These are phyloP conservation scores for Brachyhypopomus occidentalis DNA, from an alignment of 2,113 vertebrate genomes.

Conservation along the genomic window DNA sequence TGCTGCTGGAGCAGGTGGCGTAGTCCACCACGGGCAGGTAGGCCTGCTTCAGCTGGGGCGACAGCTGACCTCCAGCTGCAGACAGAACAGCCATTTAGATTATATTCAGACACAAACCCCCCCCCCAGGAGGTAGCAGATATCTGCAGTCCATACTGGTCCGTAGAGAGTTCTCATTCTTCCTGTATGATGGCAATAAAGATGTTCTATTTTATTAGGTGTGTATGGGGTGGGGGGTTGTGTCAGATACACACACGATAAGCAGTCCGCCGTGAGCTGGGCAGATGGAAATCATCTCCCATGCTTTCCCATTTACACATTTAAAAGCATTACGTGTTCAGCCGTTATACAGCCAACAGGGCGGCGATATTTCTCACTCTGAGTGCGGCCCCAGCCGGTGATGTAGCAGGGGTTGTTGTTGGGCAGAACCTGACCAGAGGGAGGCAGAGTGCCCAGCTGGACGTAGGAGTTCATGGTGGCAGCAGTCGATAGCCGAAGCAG, in stretches of 20 bases:
- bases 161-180: no score
- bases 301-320: no score
- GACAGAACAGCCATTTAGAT: constrained; percentile 1
- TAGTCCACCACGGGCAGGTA: constrained; percentile 80
- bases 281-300: no score
- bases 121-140: no score
- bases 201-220: no score
- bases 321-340: no score
- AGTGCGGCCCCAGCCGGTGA: constrained; percentile 88
- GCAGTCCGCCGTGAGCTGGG: no score
- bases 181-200: no score
- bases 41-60: constrained; percentile 83
- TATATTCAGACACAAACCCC: background rate
- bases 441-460: constrained; percentile 81
- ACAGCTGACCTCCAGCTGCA: constrained; percentile 80
- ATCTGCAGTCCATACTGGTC: no score
- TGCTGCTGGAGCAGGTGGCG: constrained; percentile 72
- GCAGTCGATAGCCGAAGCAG: constrained; percentile 77
- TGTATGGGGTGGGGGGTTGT: no score
- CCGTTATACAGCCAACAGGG: no score
- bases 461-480: constrained; percentile 75
- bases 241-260: no score
- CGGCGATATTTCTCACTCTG: constrained; percentile 74
- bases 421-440: constrained; percentile 73
- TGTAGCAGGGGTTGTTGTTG: constrained; percentile 82